Evolutionary conservation across 2,888 invertebrate species (phyloP).

Genomic region (Drosophila anceps): DNA sequence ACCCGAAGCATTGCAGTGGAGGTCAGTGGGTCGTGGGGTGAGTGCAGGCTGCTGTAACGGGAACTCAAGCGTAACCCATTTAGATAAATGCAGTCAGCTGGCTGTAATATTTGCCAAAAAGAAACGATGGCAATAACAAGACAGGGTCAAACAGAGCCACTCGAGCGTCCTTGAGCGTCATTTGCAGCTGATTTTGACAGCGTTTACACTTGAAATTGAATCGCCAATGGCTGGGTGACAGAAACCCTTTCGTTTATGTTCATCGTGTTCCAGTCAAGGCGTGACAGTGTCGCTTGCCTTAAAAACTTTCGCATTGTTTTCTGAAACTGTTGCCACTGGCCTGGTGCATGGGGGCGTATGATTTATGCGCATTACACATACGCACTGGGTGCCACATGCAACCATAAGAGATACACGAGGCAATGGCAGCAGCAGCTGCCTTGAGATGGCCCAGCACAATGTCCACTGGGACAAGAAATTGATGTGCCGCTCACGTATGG

Average conservation of each 20-base stretch:
- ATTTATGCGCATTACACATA: conserved; percentile 49
- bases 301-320: conserved; percentile 29
- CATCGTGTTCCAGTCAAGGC: background rate
- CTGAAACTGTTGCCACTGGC: conserved; percentile 4
- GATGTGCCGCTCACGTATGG: conserved; percentile 56
- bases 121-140: conserved; percentile 31
- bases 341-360: conserved; percentile 43
- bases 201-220: conserved; percentile 18
- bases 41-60: background rate
- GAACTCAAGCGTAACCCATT: conserved; percentile 36
- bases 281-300: conserved; percentile 6
- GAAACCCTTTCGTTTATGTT: conserved; percentile 3
- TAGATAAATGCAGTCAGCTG: conserved; percentile 59
- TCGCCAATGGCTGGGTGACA: background rate
- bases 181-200: conserved; percentile 58
- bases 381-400: conserved; percentile 21
- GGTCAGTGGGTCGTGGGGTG: conserved; percentile 9
- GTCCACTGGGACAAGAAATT: conserved; percentile 35
- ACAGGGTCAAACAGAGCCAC: conserved; percentile 22
- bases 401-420: conserved; percentile 6
- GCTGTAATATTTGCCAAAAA: conserved; percentile 24
- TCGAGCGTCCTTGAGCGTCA: conserved; percentile 28
- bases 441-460: conserved; percentile 30
- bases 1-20: conserved; percentile 4
- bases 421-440: conserved; percentile 27